Conservation (phyloP, 2,888 invertebrate species). For the Ochropacha duplaris region DNA sequence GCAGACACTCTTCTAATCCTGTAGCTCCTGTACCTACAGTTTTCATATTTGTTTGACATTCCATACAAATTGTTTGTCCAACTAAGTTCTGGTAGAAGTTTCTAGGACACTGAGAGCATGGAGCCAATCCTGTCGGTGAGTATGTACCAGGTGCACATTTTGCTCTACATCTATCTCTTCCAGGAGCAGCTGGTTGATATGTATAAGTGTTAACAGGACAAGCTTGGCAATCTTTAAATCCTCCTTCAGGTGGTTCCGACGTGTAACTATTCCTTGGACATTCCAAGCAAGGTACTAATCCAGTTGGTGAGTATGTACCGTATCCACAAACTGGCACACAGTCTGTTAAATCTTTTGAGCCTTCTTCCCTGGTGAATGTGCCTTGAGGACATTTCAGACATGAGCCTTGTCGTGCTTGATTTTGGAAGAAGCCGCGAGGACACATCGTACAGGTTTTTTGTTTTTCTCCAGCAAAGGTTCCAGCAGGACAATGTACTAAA, state of each 20-base stretch:
- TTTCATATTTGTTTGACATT: conserved; percentile 95
- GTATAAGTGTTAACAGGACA: conserved; percentile 95
- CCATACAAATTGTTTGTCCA: conserved; percentile 93
- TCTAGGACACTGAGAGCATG: conserved; percentile 95
- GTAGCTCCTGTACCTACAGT: conserved; percentile 91
- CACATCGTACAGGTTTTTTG: conserved; percentile 96
- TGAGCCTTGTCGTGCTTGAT: conserved; percentile 93
- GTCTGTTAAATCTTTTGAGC: conserved; percentile 92
- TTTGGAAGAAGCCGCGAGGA: conserved; percentile 96
- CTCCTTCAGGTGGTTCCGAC: conserved; percentile 93
- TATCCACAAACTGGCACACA: conserved; percentile 97
- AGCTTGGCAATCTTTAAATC: conserved; percentile 96
- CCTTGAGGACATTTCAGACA: conserved; percentile 96
- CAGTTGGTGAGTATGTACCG: conserved; percentile 97
- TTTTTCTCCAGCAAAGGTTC: conserved; percentile 95
- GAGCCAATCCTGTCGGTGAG: conserved; percentile 95
- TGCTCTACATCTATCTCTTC: conserved; percentile 91
- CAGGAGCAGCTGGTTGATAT: conserved; percentile 94
- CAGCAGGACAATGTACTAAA: conserved; percentile 97
- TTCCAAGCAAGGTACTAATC: conserved; percentile 95
- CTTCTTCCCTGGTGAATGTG: conserved; percentile 95
- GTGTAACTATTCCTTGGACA: conserved; percentile 97
- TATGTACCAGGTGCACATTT: conserved; percentile 96
- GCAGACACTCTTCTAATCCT: conserved; percentile 92
- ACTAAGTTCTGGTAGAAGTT: conserved; percentile 95